These are phyloP conservation scores for Dynastes hyllus DNA, from an alignment of 2,888 invertebrate genomes.

Conservation along the genomic window DNA sequence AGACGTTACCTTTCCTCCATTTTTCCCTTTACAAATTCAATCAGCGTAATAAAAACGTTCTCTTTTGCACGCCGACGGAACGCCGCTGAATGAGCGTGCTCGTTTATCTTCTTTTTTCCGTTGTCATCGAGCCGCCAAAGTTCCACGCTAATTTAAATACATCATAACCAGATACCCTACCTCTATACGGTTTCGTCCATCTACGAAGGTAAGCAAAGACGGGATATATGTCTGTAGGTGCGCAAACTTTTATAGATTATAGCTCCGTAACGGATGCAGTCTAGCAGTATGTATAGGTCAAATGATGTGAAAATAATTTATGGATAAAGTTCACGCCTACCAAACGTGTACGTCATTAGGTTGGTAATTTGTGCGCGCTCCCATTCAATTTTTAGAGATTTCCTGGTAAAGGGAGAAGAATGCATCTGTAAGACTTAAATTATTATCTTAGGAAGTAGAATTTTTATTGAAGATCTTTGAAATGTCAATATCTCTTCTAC, in stretches of 20 bases:
- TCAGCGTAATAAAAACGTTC: conserved; percentile 29
- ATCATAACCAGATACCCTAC: conserved; percentile 48
- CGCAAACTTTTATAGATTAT: conserved; percentile 25
- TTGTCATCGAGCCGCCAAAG: conserved; percentile 34
- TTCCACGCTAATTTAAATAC: conserved; percentile 50
- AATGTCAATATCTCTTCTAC: too few relatives aligned
- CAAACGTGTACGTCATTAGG: conserved; percentile 10
- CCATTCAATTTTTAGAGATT: too few relatives aligned
- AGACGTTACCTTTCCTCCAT: not conserved
- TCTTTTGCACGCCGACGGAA: conserved; percentile 5
- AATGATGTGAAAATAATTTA: conserved; percentile 52
- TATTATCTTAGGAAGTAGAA: too few relatives aligned
- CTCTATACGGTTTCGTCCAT: not conserved
- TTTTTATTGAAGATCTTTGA: too few relatives aligned
- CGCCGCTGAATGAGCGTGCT: not conserved
- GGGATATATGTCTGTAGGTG: conserved; percentile 27
- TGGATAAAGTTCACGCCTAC: conserved; percentile 42
- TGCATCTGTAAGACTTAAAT: not conserved
- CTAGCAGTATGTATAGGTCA: conserved; percentile 43
- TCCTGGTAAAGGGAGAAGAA: not conserved
- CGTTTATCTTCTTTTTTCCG: conserved; percentile 30
- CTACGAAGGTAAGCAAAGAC: not conserved
- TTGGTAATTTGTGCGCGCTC: not conserved
- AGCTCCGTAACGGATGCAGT: conserved; percentile 21
- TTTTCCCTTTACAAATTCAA: conserved; percentile 24